These are phyloP conservation scores for Hippolais icterina DNA, from an alignment of 2,113 vertebrate species.

Conservation along the genomic window DNA sequence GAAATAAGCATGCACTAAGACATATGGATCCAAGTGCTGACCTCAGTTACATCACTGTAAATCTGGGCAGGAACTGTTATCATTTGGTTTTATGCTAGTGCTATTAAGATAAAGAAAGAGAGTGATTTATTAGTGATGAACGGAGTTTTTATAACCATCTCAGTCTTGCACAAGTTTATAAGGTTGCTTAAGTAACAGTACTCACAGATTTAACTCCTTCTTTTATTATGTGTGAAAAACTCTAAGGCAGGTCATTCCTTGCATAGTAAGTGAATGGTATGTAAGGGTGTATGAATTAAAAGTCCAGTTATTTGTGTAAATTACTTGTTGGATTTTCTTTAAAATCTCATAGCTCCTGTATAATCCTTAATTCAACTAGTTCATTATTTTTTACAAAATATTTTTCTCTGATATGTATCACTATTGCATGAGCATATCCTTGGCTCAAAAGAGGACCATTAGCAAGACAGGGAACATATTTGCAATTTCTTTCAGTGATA, in stretches of 20 bases:
- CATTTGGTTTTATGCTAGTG: not conserved
- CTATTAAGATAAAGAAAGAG: not conserved
- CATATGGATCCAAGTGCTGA: not conserved
- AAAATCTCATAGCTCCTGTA: not conserved
- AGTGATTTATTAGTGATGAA: constrained; percentile 13
- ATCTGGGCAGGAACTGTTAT: not conserved
- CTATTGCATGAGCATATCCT: not conserved
- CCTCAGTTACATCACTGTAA: not conserved
- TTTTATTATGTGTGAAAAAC: not conserved
- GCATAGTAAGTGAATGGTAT: not conserved
- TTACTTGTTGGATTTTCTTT: not conserved
- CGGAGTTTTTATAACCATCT: not conserved
- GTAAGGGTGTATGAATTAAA: not conserved
- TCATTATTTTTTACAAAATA: not conserved
- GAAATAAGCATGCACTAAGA: not conserved
- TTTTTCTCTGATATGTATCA: not conserved
- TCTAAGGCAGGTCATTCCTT: not conserved
- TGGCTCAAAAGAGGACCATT: not conserved
- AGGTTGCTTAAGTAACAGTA: not conserved
- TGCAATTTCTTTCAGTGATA: not conserved
- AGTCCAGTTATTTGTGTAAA: not conserved
- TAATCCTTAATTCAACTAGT: not conserved
- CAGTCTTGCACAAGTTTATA: not conserved
- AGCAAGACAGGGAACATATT: not conserved
- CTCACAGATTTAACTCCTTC: not conserved